Base-by-base conservation (phyloP, 2,113 vertebrate species). In the Himantopus leucocephalus region DNA sequence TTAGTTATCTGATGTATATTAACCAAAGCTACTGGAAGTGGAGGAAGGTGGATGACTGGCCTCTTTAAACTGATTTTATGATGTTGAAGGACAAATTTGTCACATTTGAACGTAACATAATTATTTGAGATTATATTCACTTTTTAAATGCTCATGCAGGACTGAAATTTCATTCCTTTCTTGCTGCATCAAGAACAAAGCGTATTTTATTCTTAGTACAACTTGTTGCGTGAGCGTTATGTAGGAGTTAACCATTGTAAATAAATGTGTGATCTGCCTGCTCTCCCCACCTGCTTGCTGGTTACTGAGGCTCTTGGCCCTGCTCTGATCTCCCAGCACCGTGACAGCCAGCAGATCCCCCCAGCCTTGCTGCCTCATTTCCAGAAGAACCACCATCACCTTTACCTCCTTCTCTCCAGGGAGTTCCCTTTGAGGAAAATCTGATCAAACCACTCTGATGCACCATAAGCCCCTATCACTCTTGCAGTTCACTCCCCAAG, bases 191-290 rank as follows among this genome's bases (percentile, higher is more conserved):
- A 27, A 30, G 81, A 67, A 12, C 43, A 75, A 60, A 85, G 14
- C 3, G 0, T 35, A 24, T 26, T 74, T 92, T 64, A 24, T 66
- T 90, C 21, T 52, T 76, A 29, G 10, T 14, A 19, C 11, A 76
- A 0, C 29, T 80, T 1, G 3, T 16, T 56, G 27, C 20, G 43
- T 72, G 47, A 32, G 35, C 0, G 1, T 47, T 37, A 7, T 12
- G 22, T 39, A 39, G 39, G 39, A 39, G 39, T 39, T 39, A 39
- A 39, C 39, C 39, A 39, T 12, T 11, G 39, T 39, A 39, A 39
- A 39, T 39, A 39, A 39, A 39, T 11, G 39, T 39, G 39, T 39
- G 39, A 39, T 39, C 12, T 56, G 34, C n/a, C 26, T n/a, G 23
- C 20, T 75, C 7, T 52, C n/a, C 32, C 58, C 6, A 14, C 59